Percentiles rank a stretch among this genome's conserved stretches.
Evolutionary conservation across 1,140 invertebrate species (phyloP).

Genomic region (Parapsyche elsis): DNA sequence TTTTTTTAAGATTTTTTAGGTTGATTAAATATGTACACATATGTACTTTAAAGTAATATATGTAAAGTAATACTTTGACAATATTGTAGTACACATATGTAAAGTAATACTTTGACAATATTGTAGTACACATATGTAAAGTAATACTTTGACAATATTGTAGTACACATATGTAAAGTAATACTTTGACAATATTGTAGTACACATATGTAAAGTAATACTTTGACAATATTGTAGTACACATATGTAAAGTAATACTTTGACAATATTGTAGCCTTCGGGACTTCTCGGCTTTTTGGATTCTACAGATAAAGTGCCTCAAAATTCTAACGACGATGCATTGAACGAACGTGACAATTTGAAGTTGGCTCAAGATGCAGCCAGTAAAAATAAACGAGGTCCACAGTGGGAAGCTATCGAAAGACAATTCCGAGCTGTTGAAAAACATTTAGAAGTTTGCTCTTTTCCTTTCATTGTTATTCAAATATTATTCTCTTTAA

Average conservation of each 20-base stretch:
- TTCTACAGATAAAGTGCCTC: constrained; percentile 86
- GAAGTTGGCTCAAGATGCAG: constrained; percentile 90
- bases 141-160: no score
- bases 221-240: no score
- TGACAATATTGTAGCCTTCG: constrained; percentile 71
- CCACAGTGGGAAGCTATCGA: constrained; percentile 78
- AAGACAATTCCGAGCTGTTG: constrained; percentile 79
- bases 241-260: no score
- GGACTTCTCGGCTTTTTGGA: constrained; percentile 93
- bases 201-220: no score
- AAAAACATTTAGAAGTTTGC: constrained; percentile 78
- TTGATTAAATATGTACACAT: no score
- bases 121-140: no score
- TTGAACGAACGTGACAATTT: constrained; percentile 93
- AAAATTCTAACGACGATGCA: constrained; percentile 73
- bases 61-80: no score
- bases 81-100: no score
- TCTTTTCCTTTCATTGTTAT: background rate
- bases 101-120: no score
- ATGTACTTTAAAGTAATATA: constrained; percentile 2
- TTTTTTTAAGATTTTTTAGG: no score
- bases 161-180: no score
- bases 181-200: no score
- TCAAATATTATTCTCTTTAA: background rate
- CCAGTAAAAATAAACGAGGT: constrained; percentile 72